These are phyloP conservation scores for Hippoglossus stenolepis DNA, from an alignment of 2,113 vertebrate genomes.

Conservation along the genomic window DNA sequence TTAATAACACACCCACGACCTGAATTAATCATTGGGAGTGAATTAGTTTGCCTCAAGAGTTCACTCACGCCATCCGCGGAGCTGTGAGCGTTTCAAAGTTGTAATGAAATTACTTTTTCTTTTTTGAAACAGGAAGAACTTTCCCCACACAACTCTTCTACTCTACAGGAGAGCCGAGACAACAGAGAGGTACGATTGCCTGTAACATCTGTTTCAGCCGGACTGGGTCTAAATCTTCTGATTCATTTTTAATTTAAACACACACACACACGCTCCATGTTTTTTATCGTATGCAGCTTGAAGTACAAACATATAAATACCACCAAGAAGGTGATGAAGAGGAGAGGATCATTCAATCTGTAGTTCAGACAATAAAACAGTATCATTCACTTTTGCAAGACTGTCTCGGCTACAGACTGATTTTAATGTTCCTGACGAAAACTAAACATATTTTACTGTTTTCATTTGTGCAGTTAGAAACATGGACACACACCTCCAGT, in stretches of 20 bases:
- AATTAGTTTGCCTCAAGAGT: constrained; percentile 46
- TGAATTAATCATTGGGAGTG: constrained; percentile 52
- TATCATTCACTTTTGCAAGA: no score
- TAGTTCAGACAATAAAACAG: no score
- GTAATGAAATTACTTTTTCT: background rate
- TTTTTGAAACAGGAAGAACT: constrained; percentile 63
- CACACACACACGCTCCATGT: no score
- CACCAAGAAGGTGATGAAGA: background rate
- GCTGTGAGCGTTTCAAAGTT: constrained; percentile 26
- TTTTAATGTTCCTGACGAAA: no score
- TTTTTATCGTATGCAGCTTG: constrained; percentile 7
- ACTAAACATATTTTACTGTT: no score
- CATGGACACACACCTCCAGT: constrained; percentile 2
- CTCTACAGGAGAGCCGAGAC: constrained; percentile 26
- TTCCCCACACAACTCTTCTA: constrained; percentile 26
- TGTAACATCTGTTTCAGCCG: constrained; percentile 13
- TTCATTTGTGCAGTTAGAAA: constrained; percentile 2
- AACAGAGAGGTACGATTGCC: constrained; percentile 51
- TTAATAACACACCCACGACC: constrained; percentile 72
- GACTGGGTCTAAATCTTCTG: constrained; percentile 1
- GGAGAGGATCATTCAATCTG: no score
- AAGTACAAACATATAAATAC: constrained; percentile 3
- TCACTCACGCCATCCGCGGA: constrained; percentile 1
- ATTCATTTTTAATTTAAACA: no score
- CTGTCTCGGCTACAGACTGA: no score